Percentiles rank a stretch among this genome's conserved stretches.
Evolutionary conservation across 2,888 invertebrate species (phyloP).

Genomic region (Pheosia tremula): DNA sequence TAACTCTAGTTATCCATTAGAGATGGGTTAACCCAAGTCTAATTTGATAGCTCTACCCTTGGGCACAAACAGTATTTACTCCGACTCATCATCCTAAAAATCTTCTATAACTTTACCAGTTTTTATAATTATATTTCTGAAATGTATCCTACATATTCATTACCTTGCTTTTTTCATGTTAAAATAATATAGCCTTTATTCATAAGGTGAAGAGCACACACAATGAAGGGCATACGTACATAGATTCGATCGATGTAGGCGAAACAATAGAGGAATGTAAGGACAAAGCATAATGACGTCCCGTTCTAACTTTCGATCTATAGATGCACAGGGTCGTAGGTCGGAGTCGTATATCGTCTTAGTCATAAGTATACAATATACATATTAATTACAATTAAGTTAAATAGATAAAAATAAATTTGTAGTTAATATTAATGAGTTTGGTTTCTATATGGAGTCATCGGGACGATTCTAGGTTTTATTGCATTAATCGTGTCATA

Average conservation of each 20-base stretch:
- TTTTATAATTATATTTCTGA: not conserved
- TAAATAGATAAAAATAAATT: no score
- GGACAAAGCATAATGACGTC: constrained; percentile 25
- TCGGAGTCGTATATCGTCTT: no score
- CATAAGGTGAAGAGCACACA: constrained; percentile 25
- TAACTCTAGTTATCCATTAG: no score
- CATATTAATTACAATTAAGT: no score
- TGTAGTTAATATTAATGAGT: no score
- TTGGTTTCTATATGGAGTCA: no score
- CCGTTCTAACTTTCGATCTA: constrained; percentile 17
- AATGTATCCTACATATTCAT: not conserved
- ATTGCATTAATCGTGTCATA: not conserved
- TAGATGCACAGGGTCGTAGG: constrained; percentile 3
- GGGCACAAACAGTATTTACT: not conserved
- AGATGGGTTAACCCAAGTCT: not conserved
- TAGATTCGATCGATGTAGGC: constrained; percentile 33
- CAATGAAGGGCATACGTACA: constrained; percentile 27
- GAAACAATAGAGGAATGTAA: constrained; percentile 40
- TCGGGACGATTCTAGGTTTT: no score
- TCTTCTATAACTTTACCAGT: not conserved
- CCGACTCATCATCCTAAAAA: not conserved
- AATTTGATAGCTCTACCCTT: not conserved
- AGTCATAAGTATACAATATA: no score
- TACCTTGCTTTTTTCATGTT: not conserved
- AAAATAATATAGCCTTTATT: not conserved